Conservation (phyloP, 2,888 invertebrate genomes). For the Ennomos quercinarius region DNA sequence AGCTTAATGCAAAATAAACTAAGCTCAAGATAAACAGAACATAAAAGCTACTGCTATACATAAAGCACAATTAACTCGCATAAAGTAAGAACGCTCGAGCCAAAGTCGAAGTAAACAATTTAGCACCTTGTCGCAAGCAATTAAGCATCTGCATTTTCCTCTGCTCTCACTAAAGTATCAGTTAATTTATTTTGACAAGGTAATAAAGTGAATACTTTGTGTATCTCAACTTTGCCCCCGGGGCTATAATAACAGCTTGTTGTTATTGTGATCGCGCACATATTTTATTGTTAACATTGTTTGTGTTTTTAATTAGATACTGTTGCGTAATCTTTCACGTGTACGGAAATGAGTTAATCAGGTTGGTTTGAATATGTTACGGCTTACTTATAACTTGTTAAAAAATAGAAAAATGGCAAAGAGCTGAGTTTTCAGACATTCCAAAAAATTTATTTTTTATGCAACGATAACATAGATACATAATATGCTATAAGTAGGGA, state of each 20-base stretch:
- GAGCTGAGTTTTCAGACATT: too few relatives aligned
- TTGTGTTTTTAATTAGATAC: slow-evolving; percentile 22
- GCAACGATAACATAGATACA: too few relatives aligned
- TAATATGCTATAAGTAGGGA: too few relatives aligned
- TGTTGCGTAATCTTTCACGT: slow-evolving; percentile 13
- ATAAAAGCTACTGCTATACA: slow-evolving; percentile 21
- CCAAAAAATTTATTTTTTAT: too few relatives aligned
- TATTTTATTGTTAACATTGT: slow-evolving; percentile 22
- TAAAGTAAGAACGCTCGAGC: slow-evolving; percentile 14
- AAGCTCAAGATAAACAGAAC: slow-evolving; percentile 16
- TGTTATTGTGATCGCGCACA: slow-evolving; percentile 27
- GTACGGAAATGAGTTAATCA: not conserved
- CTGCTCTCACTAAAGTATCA: not conserved
- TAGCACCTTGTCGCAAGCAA: not conserved
- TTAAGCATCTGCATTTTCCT: not conserved
- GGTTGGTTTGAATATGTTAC: too few relatives aligned
- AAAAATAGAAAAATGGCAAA: too few relatives aligned
- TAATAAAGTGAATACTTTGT: slow-evolving; percentile 6
- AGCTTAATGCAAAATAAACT: slow-evolving; percentile 13
- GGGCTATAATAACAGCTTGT: slow-evolving; percentile 22
- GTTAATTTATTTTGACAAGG: slow-evolving; percentile 12
- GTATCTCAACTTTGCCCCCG: slow-evolving; percentile 1
- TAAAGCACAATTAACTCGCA: slow-evolving; percentile 28
- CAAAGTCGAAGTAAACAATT: not conserved
- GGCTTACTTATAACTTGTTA: too few relatives aligned